Percentiles rank a stretch among this genome's conserved stretches.
phyloP scores from a whole-genome alignment of 2,888 invertebrate species.

The Aphodius sticticus region DNA sequence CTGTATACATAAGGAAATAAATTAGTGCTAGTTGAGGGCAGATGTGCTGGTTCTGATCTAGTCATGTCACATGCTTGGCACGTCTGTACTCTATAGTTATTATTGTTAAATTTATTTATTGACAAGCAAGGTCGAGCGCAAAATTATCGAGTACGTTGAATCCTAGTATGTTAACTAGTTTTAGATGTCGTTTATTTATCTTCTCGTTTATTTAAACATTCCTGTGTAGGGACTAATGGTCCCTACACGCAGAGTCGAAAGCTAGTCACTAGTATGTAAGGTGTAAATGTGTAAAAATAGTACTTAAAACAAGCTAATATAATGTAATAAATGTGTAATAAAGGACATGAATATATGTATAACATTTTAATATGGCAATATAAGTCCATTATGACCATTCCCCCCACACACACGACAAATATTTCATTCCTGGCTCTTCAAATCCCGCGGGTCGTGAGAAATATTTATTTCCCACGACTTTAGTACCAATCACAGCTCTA shows the following conservation, averaged over 20 bases:
- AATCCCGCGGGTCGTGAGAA: too few relatives aligned
- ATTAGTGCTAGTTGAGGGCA: too few relatives aligned
- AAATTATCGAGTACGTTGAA: background rate
- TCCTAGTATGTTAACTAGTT: background rate
- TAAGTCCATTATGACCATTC: too few relatives aligned
- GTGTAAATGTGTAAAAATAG: background rate
- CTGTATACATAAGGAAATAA: too few relatives aligned
- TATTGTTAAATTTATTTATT: conserved; percentile 4
- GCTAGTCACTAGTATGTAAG: background rate
- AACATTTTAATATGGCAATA: too few relatives aligned
- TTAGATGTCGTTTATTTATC: background rate
- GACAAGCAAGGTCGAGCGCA: background rate
- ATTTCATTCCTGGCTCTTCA: too few relatives aligned
- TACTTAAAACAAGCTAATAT: background rate
- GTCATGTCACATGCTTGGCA: too few relatives aligned
- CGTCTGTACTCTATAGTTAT: background rate
- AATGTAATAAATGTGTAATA: background rate
- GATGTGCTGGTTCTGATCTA: too few relatives aligned
- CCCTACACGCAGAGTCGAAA: background rate
- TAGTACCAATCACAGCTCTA: too few relatives aligned
- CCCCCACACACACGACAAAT: too few relatives aligned
- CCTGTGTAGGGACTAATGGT: background rate
- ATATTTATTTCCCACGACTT: too few relatives aligned
- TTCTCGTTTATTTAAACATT: background rate
- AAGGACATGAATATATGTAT: too few relatives aligned